phyloP scores from a whole-genome alignment of 2,797 vertebrate species.

The Podarcis siculus region DNA sequence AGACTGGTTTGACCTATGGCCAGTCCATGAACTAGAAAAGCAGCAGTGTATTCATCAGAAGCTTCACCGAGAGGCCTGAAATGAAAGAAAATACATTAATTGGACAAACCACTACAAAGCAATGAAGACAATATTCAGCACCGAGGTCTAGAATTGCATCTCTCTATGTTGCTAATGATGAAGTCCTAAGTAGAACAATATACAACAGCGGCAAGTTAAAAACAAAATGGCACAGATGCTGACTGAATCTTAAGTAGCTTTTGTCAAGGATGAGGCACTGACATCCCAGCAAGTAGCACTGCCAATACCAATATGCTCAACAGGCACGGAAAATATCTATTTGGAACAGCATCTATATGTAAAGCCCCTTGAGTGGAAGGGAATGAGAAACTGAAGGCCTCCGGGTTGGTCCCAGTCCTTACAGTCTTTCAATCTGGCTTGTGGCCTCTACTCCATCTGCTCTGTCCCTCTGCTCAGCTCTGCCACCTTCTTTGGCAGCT shows the following conservation, averaged over 20 bases:
- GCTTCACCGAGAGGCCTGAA: slow-evolving; percentile 83
- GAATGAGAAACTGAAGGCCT: too few species aligned
- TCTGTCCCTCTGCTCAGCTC: background rate
- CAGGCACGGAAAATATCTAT: background rate
- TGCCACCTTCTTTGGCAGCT: too few species aligned
- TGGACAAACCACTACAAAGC: background rate
- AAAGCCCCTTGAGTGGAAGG: too few species aligned
- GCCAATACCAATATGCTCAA: background rate
- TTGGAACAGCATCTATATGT: too few species aligned
- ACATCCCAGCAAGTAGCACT: background rate
- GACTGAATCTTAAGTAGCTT: background rate
- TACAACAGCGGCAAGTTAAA: background rate
- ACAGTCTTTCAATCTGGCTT: too few species aligned
- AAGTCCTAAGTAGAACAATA: background rate
- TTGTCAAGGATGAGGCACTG: background rate
- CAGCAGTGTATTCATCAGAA: slow-evolving; percentile 85
- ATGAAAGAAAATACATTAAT: slow-evolving; percentile 18
- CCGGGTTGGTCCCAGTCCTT: too few species aligned
- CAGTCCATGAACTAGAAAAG: slow-evolving; percentile 86
- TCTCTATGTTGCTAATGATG: background rate
- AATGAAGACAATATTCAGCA: background rate
- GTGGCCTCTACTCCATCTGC: background rate
- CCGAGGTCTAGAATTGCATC: background rate
- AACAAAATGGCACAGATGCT: background rate
- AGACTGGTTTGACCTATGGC: slow-evolving; percentile 91